Evolutionary conservation across 2,888 invertebrate genomes (phyloP).

Genomic region (Perizoma affinitatum): DNA sequence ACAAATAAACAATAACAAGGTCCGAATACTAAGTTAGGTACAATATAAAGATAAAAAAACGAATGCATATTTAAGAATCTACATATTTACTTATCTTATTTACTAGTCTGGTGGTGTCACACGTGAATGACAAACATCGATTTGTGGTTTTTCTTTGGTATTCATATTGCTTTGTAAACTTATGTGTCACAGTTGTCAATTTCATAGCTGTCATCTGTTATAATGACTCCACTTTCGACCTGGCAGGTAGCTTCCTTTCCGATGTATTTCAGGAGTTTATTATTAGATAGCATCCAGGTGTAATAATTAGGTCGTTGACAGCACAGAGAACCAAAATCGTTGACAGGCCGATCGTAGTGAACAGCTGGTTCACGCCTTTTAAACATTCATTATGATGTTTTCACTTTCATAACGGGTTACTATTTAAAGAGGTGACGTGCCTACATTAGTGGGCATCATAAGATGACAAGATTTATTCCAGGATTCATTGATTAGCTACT

Average conservation of each 20-base stretch:
- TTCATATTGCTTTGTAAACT: no score
- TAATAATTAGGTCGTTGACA: conserved; percentile 58
- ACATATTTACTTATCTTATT: no score
- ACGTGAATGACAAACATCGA: conserved; percentile 7
- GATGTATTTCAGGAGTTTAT: conserved; percentile 38
- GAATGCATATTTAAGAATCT: no score
- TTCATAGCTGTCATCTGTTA: conserved; percentile 39
- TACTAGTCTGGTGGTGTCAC: no score
- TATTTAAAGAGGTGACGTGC: not conserved
- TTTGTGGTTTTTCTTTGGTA: conserved; percentile 13
- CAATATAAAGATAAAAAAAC: no score
- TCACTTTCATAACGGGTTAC: conserved; percentile 51
- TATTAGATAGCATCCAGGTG: conserved; percentile 60
- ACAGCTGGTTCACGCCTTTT: conserved; percentile 55
- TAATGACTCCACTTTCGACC: conserved; percentile 40
- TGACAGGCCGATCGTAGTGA: conserved; percentile 33
- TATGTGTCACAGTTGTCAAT: conserved; percentile 16
- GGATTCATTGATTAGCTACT: no score
- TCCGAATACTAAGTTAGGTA: no score
- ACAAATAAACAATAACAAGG: no score
- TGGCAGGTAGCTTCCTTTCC: conserved; percentile 27
- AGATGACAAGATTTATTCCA: no score
- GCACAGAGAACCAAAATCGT: conserved; percentile 42
- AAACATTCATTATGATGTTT: conserved; percentile 58
- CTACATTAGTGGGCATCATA: not conserved